Conservation (phyloP, 2,113 vertebrate species). For the Platanista minor region DNA sequence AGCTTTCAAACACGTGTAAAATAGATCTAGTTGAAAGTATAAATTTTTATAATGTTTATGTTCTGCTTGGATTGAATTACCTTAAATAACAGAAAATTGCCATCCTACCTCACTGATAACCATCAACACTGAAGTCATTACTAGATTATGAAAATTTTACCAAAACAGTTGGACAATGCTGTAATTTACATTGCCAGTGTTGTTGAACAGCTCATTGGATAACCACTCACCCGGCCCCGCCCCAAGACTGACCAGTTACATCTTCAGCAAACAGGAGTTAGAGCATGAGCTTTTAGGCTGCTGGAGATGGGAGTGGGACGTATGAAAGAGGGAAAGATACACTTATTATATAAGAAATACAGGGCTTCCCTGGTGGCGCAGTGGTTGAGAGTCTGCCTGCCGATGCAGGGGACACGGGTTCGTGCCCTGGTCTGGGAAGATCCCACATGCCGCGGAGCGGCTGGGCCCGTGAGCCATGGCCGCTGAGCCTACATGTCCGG, state of each 20-base stretch:
- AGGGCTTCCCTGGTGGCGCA: no score
- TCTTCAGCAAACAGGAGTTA: background rate
- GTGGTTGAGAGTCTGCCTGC: no score
- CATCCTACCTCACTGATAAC: slow-evolving; percentile 32
- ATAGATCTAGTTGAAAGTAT: slow-evolving; percentile 43
- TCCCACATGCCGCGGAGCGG: no score
- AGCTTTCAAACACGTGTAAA: slow-evolving; percentile 55
- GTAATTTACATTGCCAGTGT: background rate
- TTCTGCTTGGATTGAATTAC: slow-evolving; percentile 46
- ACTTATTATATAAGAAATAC: background rate
- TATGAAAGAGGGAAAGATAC: background rate
- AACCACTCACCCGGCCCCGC: background rate
- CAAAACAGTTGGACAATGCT: background rate
- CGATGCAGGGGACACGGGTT: no score
- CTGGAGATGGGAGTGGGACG: background rate
- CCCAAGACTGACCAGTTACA: background rate
- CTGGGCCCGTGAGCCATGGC: no score
- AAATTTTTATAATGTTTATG: slow-evolving; percentile 60
- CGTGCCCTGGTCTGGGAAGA: no score
- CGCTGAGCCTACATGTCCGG: no score
- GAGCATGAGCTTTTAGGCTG: background rate
- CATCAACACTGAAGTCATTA: slow-evolving; percentile 3
- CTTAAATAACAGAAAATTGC: slow-evolving; percentile 56
- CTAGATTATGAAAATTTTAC: slow-evolving; percentile 7
- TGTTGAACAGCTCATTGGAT: background rate